phyloP scores from a whole-genome alignment of 2,797 vertebrate species.

The Enteromius viviparus region DNA sequence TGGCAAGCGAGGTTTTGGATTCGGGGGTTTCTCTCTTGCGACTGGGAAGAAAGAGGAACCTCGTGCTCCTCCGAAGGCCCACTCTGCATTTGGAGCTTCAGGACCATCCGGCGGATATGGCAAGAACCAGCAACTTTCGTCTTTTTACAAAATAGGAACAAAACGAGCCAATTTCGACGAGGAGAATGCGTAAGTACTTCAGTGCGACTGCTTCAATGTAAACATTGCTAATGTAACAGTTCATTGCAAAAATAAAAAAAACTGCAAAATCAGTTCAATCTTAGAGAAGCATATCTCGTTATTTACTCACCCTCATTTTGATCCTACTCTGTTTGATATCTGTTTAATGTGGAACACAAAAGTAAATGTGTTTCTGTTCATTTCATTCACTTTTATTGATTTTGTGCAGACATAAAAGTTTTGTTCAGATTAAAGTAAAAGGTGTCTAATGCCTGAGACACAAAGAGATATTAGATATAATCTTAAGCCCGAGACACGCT shows the following conservation, averaged over 20 bases:
- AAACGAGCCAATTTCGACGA: slow-evolving; percentile 97
- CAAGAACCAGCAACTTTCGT: slow-evolving; percentile 90
- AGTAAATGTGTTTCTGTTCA: neutral
- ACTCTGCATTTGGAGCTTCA: slow-evolving; percentile 83
- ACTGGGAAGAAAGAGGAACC: slow-evolving; percentile 92
- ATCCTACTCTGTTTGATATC: too few species aligned
- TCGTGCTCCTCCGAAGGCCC: slow-evolving; percentile 78
- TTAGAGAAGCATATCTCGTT: neutral
- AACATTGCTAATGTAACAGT: neutral
- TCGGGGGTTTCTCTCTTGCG: slow-evolving; percentile 93
- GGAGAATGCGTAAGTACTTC: slow-evolving; percentile 92
- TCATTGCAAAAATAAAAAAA: neutral
- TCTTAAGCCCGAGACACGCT: too few species aligned
- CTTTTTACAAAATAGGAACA: slow-evolving; percentile 98
- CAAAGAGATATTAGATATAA: too few species aligned
- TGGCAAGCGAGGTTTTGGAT: slow-evolving; percentile 95
- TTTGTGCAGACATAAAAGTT: neutral
- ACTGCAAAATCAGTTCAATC: neutral
- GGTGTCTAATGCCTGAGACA: neutral
- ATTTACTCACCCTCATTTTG: neutral
- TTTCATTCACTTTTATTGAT: neutral
- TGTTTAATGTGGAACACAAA: neutral
- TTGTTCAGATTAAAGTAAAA: neutral
- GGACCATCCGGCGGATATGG: slow-evolving; percentile 83
- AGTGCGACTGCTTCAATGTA: neutral